Evolutionary conservation across 2,888 invertebrate species (phyloP).

Genomic region (Drosophila prostipennis): DNA sequence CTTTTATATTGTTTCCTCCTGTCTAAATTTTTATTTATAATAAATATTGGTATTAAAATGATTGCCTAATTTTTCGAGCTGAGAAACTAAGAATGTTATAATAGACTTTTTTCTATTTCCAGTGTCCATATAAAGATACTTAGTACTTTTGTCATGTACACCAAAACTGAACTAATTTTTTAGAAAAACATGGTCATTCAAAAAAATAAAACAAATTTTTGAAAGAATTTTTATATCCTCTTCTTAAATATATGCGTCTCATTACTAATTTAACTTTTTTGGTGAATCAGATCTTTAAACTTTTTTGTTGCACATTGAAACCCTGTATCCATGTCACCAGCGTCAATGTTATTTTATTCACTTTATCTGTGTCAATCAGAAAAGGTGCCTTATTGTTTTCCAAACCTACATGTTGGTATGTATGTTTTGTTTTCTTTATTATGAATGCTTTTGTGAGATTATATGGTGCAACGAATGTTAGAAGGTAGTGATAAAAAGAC

Average conservation of each 20-base stretch:
- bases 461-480: conserved; percentile 3
- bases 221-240: background rate
- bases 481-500: conserved; percentile 1
- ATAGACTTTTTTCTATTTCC: background rate
- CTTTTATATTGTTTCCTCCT: too few relatives aligned
- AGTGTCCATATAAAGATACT: too few relatives aligned
- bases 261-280: background rate
- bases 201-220: too few relatives aligned
- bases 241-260: background rate
- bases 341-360: conserved; percentile 3
- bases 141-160: too few relatives aligned
- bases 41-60: background rate
- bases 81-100: background rate
- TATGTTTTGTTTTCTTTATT: background rate
- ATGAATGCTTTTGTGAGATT: conserved; percentile 1
- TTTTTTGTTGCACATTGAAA: background rate
- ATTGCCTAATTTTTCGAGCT: background rate
- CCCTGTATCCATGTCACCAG: background rate
- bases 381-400: conserved; percentile 18
- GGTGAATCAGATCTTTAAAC: background rate
- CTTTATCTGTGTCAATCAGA: conserved; percentile 18
- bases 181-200: too few relatives aligned
- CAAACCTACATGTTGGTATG: conserved; percentile 1
- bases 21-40: too few relatives aligned
- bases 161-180: too few relatives aligned